Evolutionary conservation across 1,140 invertebrate genomes (phyloP), one percentile per base, ranked within the genome.

Genomic region (Zaprionus kolodkinae): DNA sequence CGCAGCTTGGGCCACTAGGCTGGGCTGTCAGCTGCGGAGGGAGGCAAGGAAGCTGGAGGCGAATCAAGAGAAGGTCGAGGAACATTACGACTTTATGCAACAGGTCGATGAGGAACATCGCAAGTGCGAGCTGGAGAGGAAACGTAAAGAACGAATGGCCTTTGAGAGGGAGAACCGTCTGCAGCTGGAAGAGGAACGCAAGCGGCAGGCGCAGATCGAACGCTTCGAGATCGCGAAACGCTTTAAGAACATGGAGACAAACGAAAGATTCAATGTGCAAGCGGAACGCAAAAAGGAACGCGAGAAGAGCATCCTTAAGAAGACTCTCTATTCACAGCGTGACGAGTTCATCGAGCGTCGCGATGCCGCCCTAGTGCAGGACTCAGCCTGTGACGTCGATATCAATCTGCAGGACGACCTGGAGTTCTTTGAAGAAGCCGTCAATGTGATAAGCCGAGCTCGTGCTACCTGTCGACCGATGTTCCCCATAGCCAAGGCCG

Each of bases 221-320:
- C 80, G 80, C 15, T 89, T 78, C 40, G 40, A 78, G 0, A 15
- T 88, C 6, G 84, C 84, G 0, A 27, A 57, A 9, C 77, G 85
- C 1, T 57, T 78, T 0, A 86, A 86, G 48, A 86, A 79, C 48
- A 33, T 17, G 6, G 72, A 84, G 27, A 76, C 81, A 0, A 84
- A 88, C 10, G 54, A 13, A 12, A 17, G 43, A 11, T 89, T 80
- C 48, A 36, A 70, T 6, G n/a, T 17, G 0, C 21, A 21, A 0
- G 40, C 72, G 21, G 38, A 76, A 15, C 11, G 15, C 25, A 52
- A 0, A 0, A 11, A 50, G 7, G 70, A 80, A 1, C 55, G 25
- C 3, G 57, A 30, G 0, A 78, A 52, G 11, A 48, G 45, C 2
- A 36, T 83, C 0, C 21, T 84, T 33, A 56, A 68, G 2, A 21